Evolutionary conservation across 2,113 vertebrate genomes (phyloP).

Genomic region (Chamaea fasciata): DNA sequence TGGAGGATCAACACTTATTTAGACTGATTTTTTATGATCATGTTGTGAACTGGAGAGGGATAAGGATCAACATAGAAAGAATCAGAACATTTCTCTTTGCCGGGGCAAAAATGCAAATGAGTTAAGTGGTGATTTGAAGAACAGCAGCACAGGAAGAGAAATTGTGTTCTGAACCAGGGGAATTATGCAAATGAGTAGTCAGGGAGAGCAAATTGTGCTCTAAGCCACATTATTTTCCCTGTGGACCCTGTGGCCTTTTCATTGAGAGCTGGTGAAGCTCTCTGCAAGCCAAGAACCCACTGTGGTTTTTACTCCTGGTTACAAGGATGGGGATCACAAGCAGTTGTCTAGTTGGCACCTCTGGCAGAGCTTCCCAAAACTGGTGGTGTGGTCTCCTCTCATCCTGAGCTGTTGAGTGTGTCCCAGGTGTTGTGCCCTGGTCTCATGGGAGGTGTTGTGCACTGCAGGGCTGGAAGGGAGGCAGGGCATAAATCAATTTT

Average conservation of each 20-base stretch:
- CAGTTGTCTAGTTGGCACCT: not conserved
- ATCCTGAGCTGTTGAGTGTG: rapidly evolving
- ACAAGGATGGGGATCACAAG: not conserved
- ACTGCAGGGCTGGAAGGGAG: not conserved
- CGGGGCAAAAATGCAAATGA: not conserved
- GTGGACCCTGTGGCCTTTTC: not conserved
- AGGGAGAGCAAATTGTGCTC: not conserved
- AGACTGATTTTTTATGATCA: not conserved
- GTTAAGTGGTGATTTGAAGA: not conserved
- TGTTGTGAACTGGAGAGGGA: not conserved
- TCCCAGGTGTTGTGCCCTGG: not conserved
- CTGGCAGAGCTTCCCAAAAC: not conserved
- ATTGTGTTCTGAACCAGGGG: not conserved
- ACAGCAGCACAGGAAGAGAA: not conserved
- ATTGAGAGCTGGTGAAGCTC: not conserved
- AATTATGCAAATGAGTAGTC: not conserved
- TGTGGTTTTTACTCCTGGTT: not conserved
- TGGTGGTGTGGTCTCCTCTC: not conserved
- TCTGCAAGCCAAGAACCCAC: not conserved
- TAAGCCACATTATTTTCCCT: not conserved
- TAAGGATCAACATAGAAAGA: not conserved
- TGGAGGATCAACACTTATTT: not conserved
- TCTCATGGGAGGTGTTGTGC: not conserved
- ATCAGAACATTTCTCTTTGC: not conserved
- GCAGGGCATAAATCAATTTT: not conserved